Conservation (phyloP, 2,888 invertebrate species). For the Agrochola lychnidis region DNA sequence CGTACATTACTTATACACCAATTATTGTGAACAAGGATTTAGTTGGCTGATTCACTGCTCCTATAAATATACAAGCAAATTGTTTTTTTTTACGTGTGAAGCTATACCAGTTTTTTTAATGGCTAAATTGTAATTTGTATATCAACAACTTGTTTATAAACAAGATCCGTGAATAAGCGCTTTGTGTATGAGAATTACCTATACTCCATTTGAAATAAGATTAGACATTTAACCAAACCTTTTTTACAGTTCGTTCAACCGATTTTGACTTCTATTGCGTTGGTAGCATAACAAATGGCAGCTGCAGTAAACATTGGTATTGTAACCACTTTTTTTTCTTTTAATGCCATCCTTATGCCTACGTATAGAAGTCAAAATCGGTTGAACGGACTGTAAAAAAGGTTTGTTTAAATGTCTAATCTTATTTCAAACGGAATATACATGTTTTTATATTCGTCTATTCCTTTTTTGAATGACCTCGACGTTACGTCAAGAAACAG, state of each 20-base stretch:
- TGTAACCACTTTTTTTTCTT: no score
- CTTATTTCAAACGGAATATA: no score
- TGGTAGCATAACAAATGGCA: no score
- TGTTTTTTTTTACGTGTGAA: slow-evolving; percentile 2
- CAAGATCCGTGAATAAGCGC: not conserved
- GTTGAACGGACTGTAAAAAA: no score
- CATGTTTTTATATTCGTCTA: not conserved
- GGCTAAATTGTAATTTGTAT: not conserved
- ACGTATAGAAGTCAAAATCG: no score
- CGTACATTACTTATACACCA: slow-evolving; percentile 1
- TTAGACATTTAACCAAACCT: no score
- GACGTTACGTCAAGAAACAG: not conserved
- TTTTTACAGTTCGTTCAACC: no score
- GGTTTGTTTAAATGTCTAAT: no score
- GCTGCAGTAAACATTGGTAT: no score
- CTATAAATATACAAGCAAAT: slow-evolving; percentile 4
- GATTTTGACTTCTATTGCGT: no score
- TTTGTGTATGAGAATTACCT: not conserved
- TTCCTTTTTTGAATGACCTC: slow-evolving; percentile 3
- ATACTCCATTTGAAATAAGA: no score
- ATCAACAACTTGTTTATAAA: slow-evolving; percentile 1
- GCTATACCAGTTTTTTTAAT: not conserved
- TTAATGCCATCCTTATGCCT: no score
- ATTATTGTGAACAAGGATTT: not conserved
- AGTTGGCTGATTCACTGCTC: not conserved